These are phyloP conservation scores for Torymus texanus DNA, from an alignment of 2,888 invertebrate genomes.

Conservation along the genomic window DNA sequence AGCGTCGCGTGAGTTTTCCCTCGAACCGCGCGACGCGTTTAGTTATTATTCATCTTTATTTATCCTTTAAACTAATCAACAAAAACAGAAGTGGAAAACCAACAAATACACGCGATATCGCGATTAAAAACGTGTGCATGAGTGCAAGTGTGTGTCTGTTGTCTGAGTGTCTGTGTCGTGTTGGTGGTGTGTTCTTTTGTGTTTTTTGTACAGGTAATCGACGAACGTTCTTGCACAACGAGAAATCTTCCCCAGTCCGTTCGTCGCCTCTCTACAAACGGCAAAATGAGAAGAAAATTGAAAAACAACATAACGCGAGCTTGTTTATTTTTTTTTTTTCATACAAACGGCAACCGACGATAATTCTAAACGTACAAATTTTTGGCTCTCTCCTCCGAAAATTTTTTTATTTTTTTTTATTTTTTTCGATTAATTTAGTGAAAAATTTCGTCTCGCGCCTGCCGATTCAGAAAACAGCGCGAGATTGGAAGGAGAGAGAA, in stretches of 20 bases:
- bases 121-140: conserved; percentile 49
- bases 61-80: conserved; percentile 57
- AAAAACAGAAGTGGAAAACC: conserved; percentile 57
- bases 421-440: conserved; percentile 15
- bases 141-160: conserved; percentile 43
- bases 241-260: conserved; percentile 6
- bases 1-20: conserved; percentile 43
- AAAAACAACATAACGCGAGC: conserved; percentile 47
- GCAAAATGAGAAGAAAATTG: conserved; percentile 27
- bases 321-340: conserved; percentile 35
- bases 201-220: conserved; percentile 29
- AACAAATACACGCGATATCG: conserved; percentile 55
- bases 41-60: conserved; percentile 37
- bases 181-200: conserved; percentile 15
- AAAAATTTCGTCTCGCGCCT: conserved; percentile 33
- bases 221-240: conserved; percentile 28
- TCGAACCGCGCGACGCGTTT: conserved; percentile 42
- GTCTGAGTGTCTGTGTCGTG: conserved; percentile 6
- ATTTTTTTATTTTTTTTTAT: conserved; percentile 16
- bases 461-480: conserved; percentile 32
- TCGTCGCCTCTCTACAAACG: conserved; percentile 17
- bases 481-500: conserved; percentile 39
- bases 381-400: conserved; percentile 34
- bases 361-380: conserved; percentile 47
- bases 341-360: conserved; percentile 45